These are phyloP conservation scores for Ornithoptera alexandrae DNA, from an alignment of 2,888 invertebrate genomes.

Conservation along the genomic window DNA sequence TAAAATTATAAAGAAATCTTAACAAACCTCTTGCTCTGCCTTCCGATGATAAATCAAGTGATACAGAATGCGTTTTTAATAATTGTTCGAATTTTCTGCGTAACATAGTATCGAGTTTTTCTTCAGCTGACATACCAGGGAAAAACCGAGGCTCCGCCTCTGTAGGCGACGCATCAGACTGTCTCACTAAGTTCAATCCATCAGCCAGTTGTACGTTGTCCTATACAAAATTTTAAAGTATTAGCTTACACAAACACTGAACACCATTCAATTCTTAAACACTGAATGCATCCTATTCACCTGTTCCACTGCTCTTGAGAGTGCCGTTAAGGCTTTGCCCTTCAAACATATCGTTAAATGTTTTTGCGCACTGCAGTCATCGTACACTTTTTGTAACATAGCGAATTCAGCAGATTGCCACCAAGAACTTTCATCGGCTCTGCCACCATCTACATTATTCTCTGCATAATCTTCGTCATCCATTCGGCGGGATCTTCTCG, in stretches of 20 bases:
- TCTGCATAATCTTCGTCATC: slow-evolving; percentile 64
- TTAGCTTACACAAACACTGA: slow-evolving; percentile 49
- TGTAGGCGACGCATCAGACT: slow-evolving; percentile 75
- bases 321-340: slow-evolving; percentile 80
- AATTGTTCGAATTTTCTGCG: slow-evolving; percentile 79
- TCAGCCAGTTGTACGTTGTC: slow-evolving; percentile 82
- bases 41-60: slow-evolving; percentile 80
- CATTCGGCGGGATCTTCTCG: slow-evolving; percentile 70
- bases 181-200: slow-evolving; percentile 81
- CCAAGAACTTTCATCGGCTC: slow-evolving; percentile 74
- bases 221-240: slow-evolving; percentile 64
- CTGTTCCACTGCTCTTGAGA: slow-evolving; percentile 81
- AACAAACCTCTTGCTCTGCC: slow-evolving; percentile 72
- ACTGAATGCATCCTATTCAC: slow-evolving; percentile 53
- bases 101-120: slow-evolving; percentile 77
- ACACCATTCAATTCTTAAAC: slow-evolving; percentile 37
- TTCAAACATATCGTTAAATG: slow-evolving; percentile 82
- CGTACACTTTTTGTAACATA: slow-evolving; percentile 81
- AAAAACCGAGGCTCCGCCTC: slow-evolving; percentile 80
- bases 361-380: slow-evolving; percentile 81
- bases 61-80: slow-evolving; percentile 82
- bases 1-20: slow-evolving; percentile 30
- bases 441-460: slow-evolving; percentile 74
- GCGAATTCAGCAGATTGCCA: slow-evolving; percentile 80
- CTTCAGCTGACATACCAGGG: slow-evolving; percentile 76